Evolutionary conservation across 2,888 invertebrate genomes (phyloP).

Genomic region (Microctonus aethiopoides): DNA sequence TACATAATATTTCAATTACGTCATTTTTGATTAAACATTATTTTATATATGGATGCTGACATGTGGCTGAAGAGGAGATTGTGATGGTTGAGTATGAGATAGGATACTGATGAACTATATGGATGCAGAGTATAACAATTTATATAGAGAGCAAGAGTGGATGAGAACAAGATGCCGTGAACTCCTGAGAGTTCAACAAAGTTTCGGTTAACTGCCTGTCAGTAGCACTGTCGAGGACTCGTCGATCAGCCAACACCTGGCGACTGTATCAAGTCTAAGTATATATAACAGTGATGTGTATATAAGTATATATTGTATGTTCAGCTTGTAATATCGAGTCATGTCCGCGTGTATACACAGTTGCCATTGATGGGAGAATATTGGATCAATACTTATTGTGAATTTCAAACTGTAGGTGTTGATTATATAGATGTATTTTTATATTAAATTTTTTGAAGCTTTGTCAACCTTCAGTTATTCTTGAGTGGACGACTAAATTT

Average conservation of each 20-base stretch:
- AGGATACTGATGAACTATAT: background rate
- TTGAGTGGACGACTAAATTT: no score
- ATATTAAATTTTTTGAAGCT: no score
- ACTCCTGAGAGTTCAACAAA: background rate
- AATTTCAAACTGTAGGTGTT: no score
- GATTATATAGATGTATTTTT: no score
- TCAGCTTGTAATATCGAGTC: no score
- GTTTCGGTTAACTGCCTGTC: constrained; percentile 15
- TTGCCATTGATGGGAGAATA: no score
- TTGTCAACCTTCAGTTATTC: no score
- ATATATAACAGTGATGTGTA: background rate
- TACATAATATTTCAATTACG: background rate
- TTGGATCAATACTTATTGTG: no score
- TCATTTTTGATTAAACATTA: constrained; percentile 2
- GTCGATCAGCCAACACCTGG: constrained; percentile 9
- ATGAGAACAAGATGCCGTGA: constrained; percentile 10
- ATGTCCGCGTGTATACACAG: no score
- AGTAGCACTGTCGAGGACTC: constrained; percentile 5
- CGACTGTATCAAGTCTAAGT: background rate
- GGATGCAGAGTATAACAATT: background rate
- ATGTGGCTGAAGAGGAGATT: background rate
- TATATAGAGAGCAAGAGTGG: background rate
- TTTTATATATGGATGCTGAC: background rate
- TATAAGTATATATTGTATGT: background rate
- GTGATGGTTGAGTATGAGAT: no score